phyloP scores from a whole-genome alignment of 2,888 invertebrate genomes.

The Timema cristinae region DNA sequence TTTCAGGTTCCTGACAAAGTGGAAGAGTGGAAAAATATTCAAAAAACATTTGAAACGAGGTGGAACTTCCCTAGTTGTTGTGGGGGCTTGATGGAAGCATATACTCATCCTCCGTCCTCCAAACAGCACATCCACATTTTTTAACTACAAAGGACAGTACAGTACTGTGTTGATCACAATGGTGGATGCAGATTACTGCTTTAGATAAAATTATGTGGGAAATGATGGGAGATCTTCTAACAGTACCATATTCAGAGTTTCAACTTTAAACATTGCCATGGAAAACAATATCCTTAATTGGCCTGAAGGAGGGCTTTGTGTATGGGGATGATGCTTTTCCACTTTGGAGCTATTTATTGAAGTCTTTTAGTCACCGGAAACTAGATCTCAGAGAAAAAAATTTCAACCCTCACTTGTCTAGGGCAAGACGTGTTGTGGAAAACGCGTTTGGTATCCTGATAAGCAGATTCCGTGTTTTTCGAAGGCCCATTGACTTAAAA shows the following conservation, averaged over 20 bases:
- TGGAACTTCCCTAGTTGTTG: slow-evolving; percentile 40
- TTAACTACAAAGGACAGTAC: slow-evolving; percentile 39
- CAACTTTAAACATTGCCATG: not conserved
- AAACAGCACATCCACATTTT: slow-evolving; percentile 36
- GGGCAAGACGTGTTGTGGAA: too few species aligned
- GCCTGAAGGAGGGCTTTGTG: not conserved
- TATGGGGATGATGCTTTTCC: slow-evolving; percentile 8
- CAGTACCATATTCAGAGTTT: not conserved
- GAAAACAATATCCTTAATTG: not conserved
- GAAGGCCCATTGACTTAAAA: not conserved
- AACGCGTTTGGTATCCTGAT: too few species aligned
- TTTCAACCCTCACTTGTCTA: too few species aligned
- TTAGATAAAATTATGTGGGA: slow-evolving; percentile 5
- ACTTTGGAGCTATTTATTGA: not conserved
- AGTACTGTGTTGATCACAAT: slow-evolving; percentile 35
- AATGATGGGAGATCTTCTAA: not conserved
- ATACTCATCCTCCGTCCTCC: slow-evolving; percentile 36
- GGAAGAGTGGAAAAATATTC: slow-evolving; percentile 37
- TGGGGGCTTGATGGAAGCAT: slow-evolving; percentile 41
- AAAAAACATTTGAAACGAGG: slow-evolving; percentile 34
- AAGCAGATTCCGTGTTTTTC: not conserved
- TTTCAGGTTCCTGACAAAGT: slow-evolving; percentile 34
- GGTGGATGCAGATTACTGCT: slow-evolving; percentile 5
- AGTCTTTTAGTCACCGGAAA: not conserved
- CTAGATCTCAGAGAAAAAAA: not conserved